These are phyloP conservation scores for Campopleginae sp. DNA, from an alignment of 2,888 invertebrate genomes.

Conservation along the genomic window DNA sequence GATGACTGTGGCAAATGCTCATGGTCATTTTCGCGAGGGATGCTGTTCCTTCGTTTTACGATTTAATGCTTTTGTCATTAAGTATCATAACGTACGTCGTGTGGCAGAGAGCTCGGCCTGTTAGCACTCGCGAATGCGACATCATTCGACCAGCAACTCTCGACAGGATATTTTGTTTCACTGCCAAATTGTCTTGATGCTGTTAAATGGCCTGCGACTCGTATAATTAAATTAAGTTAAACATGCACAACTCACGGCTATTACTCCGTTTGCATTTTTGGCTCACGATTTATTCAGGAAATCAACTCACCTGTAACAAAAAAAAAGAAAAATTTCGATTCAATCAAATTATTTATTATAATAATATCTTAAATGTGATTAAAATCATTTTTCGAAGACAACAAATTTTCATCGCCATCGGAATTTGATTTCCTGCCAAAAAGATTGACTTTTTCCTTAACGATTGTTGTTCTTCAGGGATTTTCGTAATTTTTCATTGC, in stretches of 20 bases:
- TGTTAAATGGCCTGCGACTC: slow-evolving; percentile 10
- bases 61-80: slow-evolving; percentile 64
- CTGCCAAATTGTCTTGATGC: not conserved
- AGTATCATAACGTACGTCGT: slow-evolving; percentile 43
- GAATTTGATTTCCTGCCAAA: not conserved
- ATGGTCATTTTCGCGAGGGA: slow-evolving; percentile 41
- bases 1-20: slow-evolving; percentile 19
- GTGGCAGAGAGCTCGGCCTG: not conserved
- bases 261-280: slow-evolving; percentile 20
- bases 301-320: slow-evolving; percentile 70
- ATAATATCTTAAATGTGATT: not conserved
- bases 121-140: slow-evolving; percentile 33
- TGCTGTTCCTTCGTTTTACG: slow-evolving; percentile 27
- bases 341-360: slow-evolving; percentile 1
- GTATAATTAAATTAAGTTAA: slow-evolving; percentile 14
- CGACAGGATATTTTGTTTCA: slow-evolving; percentile 28
- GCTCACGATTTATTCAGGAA: slow-evolving; percentile 34
- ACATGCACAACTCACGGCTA: slow-evolving; percentile 60
- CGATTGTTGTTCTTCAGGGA: not conserved
- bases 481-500: not conserved
- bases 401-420: not conserved
- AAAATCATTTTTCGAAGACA: not conserved
- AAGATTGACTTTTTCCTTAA: not conserved
- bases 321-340: slow-evolving; percentile 36
- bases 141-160: slow-evolving; percentile 30